Conservation (phyloP, 2,888 invertebrate species). For the Meteorus cinctellus region DNA sequence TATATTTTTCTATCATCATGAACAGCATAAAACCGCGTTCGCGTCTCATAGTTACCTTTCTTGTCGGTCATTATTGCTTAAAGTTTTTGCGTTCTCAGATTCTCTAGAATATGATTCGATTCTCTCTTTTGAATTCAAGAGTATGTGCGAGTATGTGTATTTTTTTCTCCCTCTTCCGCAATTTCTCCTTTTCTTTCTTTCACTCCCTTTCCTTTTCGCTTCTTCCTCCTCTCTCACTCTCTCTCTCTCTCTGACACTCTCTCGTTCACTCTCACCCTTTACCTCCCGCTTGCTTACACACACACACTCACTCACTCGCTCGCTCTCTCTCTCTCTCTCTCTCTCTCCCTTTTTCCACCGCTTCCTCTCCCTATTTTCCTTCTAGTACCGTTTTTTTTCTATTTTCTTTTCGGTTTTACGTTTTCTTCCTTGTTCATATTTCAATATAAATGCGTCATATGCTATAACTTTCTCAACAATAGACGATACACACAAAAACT, state of each 20-base stretch:
- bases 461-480: not conserved
- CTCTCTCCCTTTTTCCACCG: not conserved
- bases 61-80: constrained; percentile 73
- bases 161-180: not conserved
- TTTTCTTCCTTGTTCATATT: not conserved
- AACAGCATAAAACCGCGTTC: constrained; percentile 35
- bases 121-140: not conserved
- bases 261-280: not conserved
- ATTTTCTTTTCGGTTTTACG: not conserved
- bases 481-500: not conserved
- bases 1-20: not conserved
- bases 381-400: not conserved
- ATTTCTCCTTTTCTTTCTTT: not conserved
- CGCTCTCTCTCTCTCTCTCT: not conserved
- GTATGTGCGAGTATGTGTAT: not conserved
- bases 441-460: not conserved
- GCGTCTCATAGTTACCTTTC: constrained; percentile 71
- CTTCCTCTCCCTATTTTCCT: not conserved
- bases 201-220: not conserved
- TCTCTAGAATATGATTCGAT: constrained; percentile 62
- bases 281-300: not conserved
- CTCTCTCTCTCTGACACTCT: not conserved
- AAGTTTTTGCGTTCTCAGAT: constrained; percentile 58
- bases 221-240: not conserved
- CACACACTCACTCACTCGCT: no score